Conservation (phyloP, 2,888 invertebrate genomes). For the Parapristionchus giblindavisi region DNA sequence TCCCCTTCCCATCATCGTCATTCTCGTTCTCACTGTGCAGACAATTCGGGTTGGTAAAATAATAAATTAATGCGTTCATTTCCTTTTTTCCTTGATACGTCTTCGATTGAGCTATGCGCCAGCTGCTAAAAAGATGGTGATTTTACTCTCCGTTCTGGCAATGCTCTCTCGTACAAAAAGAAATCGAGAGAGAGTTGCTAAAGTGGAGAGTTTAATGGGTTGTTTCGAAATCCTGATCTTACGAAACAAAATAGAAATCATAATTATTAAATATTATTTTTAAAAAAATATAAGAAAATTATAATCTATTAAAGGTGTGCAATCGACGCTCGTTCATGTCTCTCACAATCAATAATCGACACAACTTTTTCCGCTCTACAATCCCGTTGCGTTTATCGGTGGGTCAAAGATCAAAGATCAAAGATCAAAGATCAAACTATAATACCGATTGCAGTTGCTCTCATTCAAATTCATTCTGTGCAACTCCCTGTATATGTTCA, state of each 20-base stretch:
- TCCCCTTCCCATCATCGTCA: slow-evolving; percentile 64
- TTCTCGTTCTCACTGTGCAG: slow-evolving; percentile 63
- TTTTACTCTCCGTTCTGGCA: too few relatives aligned
- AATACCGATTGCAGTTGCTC: slow-evolving; percentile 55
- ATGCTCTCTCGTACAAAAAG: too few relatives aligned
- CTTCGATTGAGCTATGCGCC: too few relatives aligned
- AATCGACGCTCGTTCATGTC: slow-evolving; percentile 50
- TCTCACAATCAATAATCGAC: slow-evolving; percentile 42
- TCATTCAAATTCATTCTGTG: slow-evolving; percentile 68
- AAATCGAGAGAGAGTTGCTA: too few relatives aligned
- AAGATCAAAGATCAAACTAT: neutral
- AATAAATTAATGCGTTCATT: neutral
- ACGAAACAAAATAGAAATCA: neutral
- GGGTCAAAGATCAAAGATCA: neutral
- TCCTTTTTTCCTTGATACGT: neutral
- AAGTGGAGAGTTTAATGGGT: neutral
- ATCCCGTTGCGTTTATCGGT: slow-evolving; percentile 59
- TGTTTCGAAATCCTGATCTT: too few relatives aligned
- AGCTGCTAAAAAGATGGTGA: too few relatives aligned
- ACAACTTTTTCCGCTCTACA: slow-evolving; percentile 44
- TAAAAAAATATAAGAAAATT: neutral
- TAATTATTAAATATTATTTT: neutral
- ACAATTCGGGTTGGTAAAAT: slow-evolving; percentile 57
- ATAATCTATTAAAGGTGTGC: slow-evolving; percentile 42
- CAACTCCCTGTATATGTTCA: slow-evolving; percentile 69